Evolutionary conservation across 2,113 vertebrate species (phyloP), one percentile per base, ranked within the genome.

Genomic region (Petromus typicus): DNA sequence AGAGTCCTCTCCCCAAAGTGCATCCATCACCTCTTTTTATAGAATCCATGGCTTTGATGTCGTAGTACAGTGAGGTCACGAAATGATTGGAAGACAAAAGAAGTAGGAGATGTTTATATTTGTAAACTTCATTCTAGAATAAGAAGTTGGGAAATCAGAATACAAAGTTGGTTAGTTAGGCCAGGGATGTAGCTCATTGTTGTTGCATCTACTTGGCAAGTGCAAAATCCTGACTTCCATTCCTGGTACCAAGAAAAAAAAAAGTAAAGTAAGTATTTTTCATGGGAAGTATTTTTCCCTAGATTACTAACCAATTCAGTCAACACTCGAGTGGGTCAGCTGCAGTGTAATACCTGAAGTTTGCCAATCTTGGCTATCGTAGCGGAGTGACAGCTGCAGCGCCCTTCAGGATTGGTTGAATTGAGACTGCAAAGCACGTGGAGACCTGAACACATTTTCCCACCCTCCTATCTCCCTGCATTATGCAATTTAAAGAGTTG

Each of bases 321-420:
- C 91, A 17, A 73, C 61, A n/a, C 43, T 79, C 22, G 17, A 2
- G 81, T 54, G n/a, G 8, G 32, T 90, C 87, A 71, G 27, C 82
- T 82, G 57, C 87, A 90, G 13, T 86, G 83, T 88, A 87, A 86
- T 92, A 82, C 90, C 59, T 43, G 69, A 94, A 87, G 90, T 93
- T 89, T 45, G 22, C 40, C 84, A 45, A 85, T 79, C 95, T 87
- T 85, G 40, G 64, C 78, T 75, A 25, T 81, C 75, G 13, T 83
- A 67, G 37, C n/a, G 67, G 93, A 80, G 37, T 95, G 87, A 78
- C 43, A 85, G 27, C 71, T 61, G 12, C 13, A 11, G 16, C 51
- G 16, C 18, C 32, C 14, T 76, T 82, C 25, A 67, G 1, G 63
- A 66, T 11, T 32, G n/a, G 71, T 51, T 93, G 43, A 89, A 18